Percentiles rank a stretch among this genome's conserved stretches.
Evolutionary conservation across 2,888 invertebrate species (phyloP).

Genomic region (Caenorhabditis panamensis): DNA sequence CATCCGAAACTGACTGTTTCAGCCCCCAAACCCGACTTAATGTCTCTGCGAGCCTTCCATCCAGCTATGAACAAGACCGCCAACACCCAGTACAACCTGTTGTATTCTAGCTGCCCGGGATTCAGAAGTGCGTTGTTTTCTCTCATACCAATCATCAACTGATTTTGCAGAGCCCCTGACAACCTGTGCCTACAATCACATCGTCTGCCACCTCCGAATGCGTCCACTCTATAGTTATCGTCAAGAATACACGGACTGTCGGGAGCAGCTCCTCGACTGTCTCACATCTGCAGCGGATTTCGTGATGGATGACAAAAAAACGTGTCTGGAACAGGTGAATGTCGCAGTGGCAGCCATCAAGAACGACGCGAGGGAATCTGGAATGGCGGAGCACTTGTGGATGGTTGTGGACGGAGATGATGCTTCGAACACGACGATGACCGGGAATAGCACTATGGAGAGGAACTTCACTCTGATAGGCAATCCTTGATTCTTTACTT

Average conservation of each 20-base stretch:
- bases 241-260: conserved; percentile 30
- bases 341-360: conserved; percentile 3
- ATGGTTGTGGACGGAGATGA: no score
- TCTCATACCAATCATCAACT: not conserved
- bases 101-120: conserved; percentile 11
- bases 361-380: conserved; percentile 17
- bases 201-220: conserved; percentile 29
- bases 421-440: not conserved
- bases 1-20: not conserved
- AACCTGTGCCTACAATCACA: conserved; percentile 43
- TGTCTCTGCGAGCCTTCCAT: conserved; percentile 3
- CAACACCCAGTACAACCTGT: not conserved
- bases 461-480: no score
- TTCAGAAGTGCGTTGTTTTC: conserved; percentile 6
- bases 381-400: not conserved
- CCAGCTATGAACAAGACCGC: conserved; percentile 38
- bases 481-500: no score
- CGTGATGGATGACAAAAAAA: not conserved
- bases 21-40: conserved; percentile 1
- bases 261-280: conserved; percentile 12
- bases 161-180: conserved; percentile 19
- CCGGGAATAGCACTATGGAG: no score
- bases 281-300: not conserved
- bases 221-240: not conserved
- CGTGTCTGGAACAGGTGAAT: conserved; percentile 14